Percentiles rank a stretch among this genome's conserved stretches.
These are phyloP conservation scores for Ichneumoninae sp. DNA, from an alignment of 2,888 invertebrate genomes.

Conservation along the genomic window DNA sequence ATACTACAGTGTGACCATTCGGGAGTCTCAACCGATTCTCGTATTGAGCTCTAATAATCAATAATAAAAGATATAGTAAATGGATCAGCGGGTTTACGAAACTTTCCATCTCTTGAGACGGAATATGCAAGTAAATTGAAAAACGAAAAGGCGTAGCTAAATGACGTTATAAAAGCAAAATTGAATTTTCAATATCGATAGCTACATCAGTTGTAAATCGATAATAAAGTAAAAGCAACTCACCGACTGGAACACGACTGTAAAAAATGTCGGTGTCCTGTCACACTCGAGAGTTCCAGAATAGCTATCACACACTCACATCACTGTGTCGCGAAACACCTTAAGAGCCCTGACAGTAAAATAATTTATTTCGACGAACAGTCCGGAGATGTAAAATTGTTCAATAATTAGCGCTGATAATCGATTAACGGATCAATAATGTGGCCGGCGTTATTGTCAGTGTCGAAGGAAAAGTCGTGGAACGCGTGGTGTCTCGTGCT, in stretches of 20 bases:
- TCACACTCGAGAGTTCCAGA: conserved; percentile 27
- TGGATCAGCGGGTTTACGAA: neutral
- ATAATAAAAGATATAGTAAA: neutral
- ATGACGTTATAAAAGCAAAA: neutral
- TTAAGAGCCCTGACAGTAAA: neutral
- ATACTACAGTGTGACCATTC: neutral
- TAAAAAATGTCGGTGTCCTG: conserved; percentile 24
- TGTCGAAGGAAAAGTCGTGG: neutral
- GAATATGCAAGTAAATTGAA: neutral
- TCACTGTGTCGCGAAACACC: conserved; percentile 46
- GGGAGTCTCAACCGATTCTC: neutral
- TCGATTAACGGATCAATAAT: neutral
- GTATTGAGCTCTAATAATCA: neutral
- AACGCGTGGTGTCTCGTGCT: conserved; percentile 39
- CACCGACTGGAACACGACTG: conserved; percentile 29
- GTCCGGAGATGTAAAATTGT: neutral
- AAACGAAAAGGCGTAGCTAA: neutral
- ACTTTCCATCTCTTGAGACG: neutral
- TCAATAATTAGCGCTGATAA: neutral
- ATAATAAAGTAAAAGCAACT: conserved; percentile 26
- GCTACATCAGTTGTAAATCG: neutral
- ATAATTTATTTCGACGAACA: neutral
- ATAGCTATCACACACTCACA: conserved; percentile 61
- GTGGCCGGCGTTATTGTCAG: neutral
- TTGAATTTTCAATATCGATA: neutral